A percentile compares a stretch with the other conserved stretches of the same genome.
Conservation (phyloP, 2,113 vertebrate species). For the Lutjanus erythropterus region DNA sequence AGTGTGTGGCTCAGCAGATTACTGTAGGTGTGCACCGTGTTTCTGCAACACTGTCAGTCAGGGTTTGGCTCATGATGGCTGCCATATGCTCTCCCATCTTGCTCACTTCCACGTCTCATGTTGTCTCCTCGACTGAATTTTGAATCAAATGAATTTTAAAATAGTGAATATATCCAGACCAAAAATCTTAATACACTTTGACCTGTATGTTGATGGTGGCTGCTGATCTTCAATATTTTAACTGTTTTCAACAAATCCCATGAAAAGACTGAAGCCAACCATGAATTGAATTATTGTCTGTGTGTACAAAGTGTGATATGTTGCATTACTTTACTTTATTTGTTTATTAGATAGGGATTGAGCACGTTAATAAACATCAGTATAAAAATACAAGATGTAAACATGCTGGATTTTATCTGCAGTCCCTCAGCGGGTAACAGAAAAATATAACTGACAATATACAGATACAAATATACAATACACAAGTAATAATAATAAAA, state of each 20-base stretch:
- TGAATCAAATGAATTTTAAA: too few relatives aligned
- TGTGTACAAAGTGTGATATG: neutral
- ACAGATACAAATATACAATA: too few relatives aligned
- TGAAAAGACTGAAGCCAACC: neutral
- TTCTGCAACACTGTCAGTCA: slow-evolving; percentile 50
- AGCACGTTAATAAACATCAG: too few relatives aligned
- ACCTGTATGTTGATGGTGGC: neutral
- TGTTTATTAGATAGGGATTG: too few relatives aligned
- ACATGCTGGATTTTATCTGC: too few relatives aligned
- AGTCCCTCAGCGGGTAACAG: too few relatives aligned
- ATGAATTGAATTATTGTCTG: neutral
- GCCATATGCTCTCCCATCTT: slow-evolving; percentile 69
- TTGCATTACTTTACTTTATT: too few relatives aligned
- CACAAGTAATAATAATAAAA: too few relatives aligned
- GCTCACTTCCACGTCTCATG: slow-evolving; percentile 29
- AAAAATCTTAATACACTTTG: neutral
- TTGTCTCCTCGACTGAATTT: neutral
- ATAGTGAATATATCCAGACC: slow-evolving; percentile 13
- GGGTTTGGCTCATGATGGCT: slow-evolving; percentile 60
- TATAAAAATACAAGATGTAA: too few relatives aligned
- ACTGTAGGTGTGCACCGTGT: slow-evolving; percentile 61
- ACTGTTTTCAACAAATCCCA: neutral
- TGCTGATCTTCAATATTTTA: too few relatives aligned
- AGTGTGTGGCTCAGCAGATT: slow-evolving; percentile 24
- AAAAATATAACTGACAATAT: too few relatives aligned